phyloP scores from a whole-genome alignment of 1,140 invertebrate genomes.

The Bombus impatiens region DNA sequence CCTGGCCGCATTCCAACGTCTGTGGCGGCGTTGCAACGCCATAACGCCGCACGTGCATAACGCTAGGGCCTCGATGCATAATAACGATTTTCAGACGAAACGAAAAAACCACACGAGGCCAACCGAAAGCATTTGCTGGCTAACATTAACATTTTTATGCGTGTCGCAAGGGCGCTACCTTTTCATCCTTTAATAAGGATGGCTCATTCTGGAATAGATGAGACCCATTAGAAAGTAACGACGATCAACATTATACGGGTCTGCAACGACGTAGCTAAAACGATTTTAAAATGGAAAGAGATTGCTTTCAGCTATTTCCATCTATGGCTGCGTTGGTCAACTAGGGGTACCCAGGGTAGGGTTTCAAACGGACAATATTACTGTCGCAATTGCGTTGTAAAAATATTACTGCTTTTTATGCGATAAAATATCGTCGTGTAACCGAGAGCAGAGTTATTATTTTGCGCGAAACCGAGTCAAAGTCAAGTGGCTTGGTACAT shows the following conservation, averaged over 20 bases:
- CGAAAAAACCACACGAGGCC: conserved; percentile 25
- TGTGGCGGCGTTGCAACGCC: conserved; percentile 52
- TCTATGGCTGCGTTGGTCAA: not conserved
- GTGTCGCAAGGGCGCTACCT: not conserved
- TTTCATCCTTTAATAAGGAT: not conserved
- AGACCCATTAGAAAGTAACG: conserved; percentile 33
- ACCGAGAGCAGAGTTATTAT: not conserved
- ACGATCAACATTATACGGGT: not conserved
- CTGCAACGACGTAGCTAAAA: not conserved
- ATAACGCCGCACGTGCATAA: conserved; percentile 63
- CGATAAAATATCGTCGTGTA: not conserved
- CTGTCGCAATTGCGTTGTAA: not conserved
- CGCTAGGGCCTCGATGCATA: conserved; percentile 60
- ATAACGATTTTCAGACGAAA: conserved; percentile 69
- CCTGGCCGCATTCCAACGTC: conserved; percentile 59
- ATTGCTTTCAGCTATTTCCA: not conserved
- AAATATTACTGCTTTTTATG: not conserved
- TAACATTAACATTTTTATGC: conserved; percentile 63
- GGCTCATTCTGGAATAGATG: conserved; percentile 25
- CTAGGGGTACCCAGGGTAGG: not conserved
- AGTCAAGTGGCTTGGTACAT: not conserved
- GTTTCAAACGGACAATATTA: not conserved
- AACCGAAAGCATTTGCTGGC: conserved; percentile 57
- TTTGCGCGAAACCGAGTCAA: not conserved
- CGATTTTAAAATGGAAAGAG: not conserved